A percentile compares a stretch with the other conserved stretches of the same genome.
phyloP scores from a whole-genome alignment of 2,888 invertebrate species.

The Nowickia ferox region DNA sequence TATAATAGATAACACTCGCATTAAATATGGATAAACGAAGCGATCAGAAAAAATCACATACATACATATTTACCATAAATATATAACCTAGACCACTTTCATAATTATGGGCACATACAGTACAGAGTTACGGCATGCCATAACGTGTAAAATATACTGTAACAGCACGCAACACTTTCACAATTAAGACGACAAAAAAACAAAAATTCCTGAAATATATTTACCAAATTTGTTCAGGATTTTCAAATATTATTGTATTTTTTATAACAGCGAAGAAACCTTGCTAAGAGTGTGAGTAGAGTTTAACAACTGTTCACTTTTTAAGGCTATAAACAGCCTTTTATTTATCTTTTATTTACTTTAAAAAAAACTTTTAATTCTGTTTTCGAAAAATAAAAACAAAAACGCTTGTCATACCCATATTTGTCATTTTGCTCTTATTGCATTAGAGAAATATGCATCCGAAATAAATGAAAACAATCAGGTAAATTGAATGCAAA shows the following conservation, averaged over 20 bases:
- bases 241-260: constrained; percentile 4
- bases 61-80: no score
- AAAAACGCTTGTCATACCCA: constrained; percentile 23
- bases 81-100: no score
- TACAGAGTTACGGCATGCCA: constrained; percentile 30
- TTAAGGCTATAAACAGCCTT: not conserved
- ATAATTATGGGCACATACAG: no score
- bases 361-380: not conserved
- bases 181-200: not conserved
- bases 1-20: not conserved
- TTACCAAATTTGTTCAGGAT: constrained; percentile 27
- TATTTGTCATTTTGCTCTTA: constrained; percentile 17
- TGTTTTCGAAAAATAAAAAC: constrained; percentile 3
- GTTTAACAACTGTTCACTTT: constrained; percentile 41
- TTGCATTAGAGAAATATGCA: constrained; percentile 30
- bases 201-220: constrained; percentile 16
- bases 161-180: constrained; percentile 27
- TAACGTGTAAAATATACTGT: constrained; percentile 30
- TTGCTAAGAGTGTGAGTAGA: constrained; percentile 50
- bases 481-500: constrained; percentile 43
- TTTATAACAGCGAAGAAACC: constrained; percentile 9
- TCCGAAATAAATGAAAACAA: constrained; percentile 2
- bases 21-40: not conserved
- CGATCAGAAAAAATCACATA: no score
- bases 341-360: constrained; percentile 1